Base-by-base conservation (phyloP, 53 echinoderm and acorn worm species). In the Luidia sarsii region DNA sequence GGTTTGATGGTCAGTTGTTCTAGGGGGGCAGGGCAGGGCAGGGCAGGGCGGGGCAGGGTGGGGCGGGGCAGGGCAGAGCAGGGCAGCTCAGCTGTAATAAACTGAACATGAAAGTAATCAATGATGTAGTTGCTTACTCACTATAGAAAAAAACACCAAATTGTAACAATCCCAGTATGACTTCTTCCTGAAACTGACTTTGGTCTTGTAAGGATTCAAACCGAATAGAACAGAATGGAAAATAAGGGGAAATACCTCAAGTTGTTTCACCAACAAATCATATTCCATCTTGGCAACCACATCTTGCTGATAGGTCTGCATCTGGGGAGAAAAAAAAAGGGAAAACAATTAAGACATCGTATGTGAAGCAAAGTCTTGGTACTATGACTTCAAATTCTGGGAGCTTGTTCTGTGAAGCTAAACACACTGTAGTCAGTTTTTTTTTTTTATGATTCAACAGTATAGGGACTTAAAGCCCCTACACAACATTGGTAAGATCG, bases 271-370 rank as follows among this genome's bases (percentile, higher is more conserved):
- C 1, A 77, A 6, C 45, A 29, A n/a, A 5, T 77, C 77, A 48
- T 77, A 59, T 32, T 77, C 77, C 3, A 41, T 11, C 37, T 60
- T 77, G 21, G 60, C 46, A 23, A 77, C 77, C 20, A 7, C 31
- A 10, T 77, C 48, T 27, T 37, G 14, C 31, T 77, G 41, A 45
- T 77, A 59, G 8, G 4, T 21, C 62, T 61, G 77, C 60, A 60
- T 77, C 48, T 77, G 11, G 11, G 11, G 41, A 7, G 6, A 41
- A 41, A 29, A 32, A 56, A 41, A 57, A 27, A 34, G 1, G 20
- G 25, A 74, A 30, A 9, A 19, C 31, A 25, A 72, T 31, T 14
- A 65, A 34, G 5, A 38, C 15, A 2, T 35, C 3, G 14, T 24
- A 10, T 7, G 34, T 36, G 66, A 66, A 20, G 16, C 4, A 8